Base-by-base conservation (phyloP, 2,888 invertebrate species). In the Macropis europaea region DNA sequence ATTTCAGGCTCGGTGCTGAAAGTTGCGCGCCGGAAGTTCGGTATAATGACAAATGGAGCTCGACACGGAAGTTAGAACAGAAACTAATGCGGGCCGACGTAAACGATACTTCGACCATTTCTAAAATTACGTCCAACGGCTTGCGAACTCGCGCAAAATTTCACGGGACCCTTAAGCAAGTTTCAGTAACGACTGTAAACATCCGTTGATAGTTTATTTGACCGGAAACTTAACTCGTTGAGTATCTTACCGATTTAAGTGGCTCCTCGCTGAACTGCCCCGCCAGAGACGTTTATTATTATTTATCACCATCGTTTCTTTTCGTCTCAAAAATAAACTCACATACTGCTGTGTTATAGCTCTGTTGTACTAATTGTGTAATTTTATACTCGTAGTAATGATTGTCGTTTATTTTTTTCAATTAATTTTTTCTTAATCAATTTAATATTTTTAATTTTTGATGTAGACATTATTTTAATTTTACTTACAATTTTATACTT, bases 391-490 rank as follows among this genome's bases (percentile, higher is more conserved):
- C n/a, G n/a, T n/a, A n/a, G n/a, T n/a, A n/a, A n/a, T n/a, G n/a
- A n/a, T n/a, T n/a, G n/a, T n/a, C n/a, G n/a, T 0, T 30, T 92
- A 2, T 92, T 92, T 0, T 93, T 93, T 81, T 50, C 59, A 0
- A 36, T n/a, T 15, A 17, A 59, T 9, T 66, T 45, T 2, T 66
- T 50, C 22, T 0, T 92, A 91, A 92, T 94, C 87, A 92, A 93
- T 28, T 89, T 94, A 87, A 93, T 94, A 90, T 94, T 94, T 86
- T 89, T 94, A 91, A 93, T 94, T 91, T 94, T 94, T 91, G 94
- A 94, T 91, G 92, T 94, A 70, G 94, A 94, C 28, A 93, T 94
- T 90, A 92, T 93, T 0, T 79, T 94, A 87, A 90, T 94, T 86
- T 86, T 94, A 0, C 93, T 93, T 0, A 90, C 93, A 88, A 92